These are phyloP conservation scores for Microcebus tavaratra DNA, from an alignment of 2,113 vertebrate species.

Conservation along the genomic window DNA sequence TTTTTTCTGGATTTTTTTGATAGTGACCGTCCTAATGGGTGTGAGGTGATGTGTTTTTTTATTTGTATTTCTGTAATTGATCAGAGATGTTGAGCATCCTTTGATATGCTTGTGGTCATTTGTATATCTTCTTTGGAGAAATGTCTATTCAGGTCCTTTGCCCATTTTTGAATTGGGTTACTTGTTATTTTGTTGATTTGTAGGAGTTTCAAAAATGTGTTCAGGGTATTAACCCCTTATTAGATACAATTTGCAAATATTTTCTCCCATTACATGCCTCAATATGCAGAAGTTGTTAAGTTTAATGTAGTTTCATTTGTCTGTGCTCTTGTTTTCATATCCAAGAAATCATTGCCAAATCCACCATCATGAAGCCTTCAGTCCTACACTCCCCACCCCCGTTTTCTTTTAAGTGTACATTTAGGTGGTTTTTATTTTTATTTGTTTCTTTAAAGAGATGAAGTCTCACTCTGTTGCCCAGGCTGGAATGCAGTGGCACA, in stretches of 20 bases:
- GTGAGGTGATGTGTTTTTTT: not conserved
- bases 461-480: no score
- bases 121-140: not conserved
- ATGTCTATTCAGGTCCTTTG: no score
- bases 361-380: not conserved
- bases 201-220: no score
- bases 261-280: not conserved
- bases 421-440: no score
- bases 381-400: no score
- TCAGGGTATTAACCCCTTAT: no score
- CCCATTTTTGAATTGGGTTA: no score
- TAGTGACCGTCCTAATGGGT: not conserved
- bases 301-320: not conserved
- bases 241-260: not conserved
- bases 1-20: not conserved
- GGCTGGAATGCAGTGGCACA: no score
- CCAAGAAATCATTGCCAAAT: not conserved
- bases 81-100: not conserved
- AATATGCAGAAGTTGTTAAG: not conserved
- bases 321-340: not conserved
- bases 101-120: no score
- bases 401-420: no score
- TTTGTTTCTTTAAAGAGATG: no score
- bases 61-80: not conserved
- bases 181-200: no score